Conservation (phyloP, 2,888 invertebrate species). For the Drosophila picticornis region DNA sequence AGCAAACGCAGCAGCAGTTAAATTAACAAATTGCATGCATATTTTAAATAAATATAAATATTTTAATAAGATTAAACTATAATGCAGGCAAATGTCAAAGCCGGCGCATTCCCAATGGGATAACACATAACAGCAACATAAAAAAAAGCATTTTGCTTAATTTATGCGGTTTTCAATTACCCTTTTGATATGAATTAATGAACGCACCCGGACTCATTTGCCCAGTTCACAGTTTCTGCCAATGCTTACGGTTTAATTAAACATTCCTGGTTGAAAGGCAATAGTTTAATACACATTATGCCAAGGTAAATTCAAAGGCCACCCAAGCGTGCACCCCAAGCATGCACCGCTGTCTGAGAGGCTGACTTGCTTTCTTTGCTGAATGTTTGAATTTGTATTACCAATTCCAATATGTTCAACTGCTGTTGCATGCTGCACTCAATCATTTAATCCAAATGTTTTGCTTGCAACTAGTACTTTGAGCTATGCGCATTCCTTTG, state of each 20-base stretch:
- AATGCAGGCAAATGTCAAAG: constrained; percentile 78
- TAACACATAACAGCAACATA: constrained; percentile 29
- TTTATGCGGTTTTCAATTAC: constrained; percentile 81
- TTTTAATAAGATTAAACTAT: constrained; percentile 82
- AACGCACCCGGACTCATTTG: constrained; percentile 38
- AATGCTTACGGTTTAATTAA: constrained; percentile 66
- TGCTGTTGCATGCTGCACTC: constrained; percentile 65
- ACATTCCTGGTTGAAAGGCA: constrained; percentile 26
- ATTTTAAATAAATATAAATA: constrained; percentile 81
- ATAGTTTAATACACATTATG: background rate
- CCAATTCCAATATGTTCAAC: constrained; percentile 29
- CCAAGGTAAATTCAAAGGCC: background rate
- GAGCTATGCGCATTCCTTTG: constrained; percentile 67
- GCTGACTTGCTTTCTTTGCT: constrained; percentile 37
- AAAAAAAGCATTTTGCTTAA: constrained; percentile 61
- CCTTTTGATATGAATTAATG: constrained; percentile 79
- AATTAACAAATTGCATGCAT: constrained; percentile 83
- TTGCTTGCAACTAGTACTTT: constrained; percentile 59
- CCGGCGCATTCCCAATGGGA: constrained; percentile 71
- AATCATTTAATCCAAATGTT: constrained; percentile 67
- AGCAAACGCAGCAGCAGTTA: constrained; percentile 78
- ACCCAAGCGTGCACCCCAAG: constrained; percentile 7
- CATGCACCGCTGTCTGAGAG: constrained; percentile 10
- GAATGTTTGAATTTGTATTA: constrained; percentile 31
- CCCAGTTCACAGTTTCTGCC: constrained; percentile 9